These are phyloP conservation scores for Drosophila sp. DNA, from an alignment of 1,140 invertebrate genomes.

Conservation along the genomic window DNA sequence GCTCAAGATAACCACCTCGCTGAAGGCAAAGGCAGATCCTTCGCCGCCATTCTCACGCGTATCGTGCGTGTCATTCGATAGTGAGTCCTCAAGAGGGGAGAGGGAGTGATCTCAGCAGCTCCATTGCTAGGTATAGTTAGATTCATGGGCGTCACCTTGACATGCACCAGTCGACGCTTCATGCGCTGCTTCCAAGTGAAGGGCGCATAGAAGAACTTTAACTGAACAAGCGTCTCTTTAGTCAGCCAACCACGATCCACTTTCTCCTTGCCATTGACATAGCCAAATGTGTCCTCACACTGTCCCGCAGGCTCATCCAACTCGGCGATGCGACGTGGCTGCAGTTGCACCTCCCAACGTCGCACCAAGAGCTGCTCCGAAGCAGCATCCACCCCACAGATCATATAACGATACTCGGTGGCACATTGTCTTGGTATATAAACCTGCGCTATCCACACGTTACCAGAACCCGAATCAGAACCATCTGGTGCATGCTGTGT, in stretches of 20 bases:
- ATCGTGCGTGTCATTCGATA: slow-evolving; percentile 87
- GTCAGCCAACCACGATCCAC: slow-evolving; percentile 95
- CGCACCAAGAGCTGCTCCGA: slow-evolving; percentile 88
- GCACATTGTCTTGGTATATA: slow-evolving; percentile 88
- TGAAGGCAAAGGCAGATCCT: slow-evolving; percentile 85
- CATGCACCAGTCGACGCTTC: slow-evolving; percentile 88
- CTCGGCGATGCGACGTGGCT: slow-evolving; percentile 86
- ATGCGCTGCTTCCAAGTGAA: slow-evolving; percentile 93
- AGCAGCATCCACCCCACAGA: slow-evolving; percentile 87
- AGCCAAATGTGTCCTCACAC: slow-evolving; percentile 87
- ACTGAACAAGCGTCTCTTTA: slow-evolving; percentile 93
- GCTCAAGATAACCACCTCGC: slow-evolving; percentile 87
- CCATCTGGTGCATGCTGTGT: background rate
- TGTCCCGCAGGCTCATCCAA: slow-evolving; percentile 68
- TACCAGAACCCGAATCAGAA: slow-evolving; percentile 49
- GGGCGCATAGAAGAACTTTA: slow-evolving; percentile 94
- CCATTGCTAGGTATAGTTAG: slow-evolving; percentile 86
- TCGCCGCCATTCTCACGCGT: slow-evolving; percentile 85
- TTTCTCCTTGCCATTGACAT: slow-evolving; percentile 85
- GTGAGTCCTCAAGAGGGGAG: slow-evolving; percentile 85
- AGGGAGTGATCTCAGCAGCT: slow-evolving; percentile 38
- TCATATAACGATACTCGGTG: slow-evolving; percentile 92
- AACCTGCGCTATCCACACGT: slow-evolving; percentile 86
- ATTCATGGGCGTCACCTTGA: slow-evolving; percentile 92
- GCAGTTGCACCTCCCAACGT: slow-evolving; percentile 93